Percentiles rank a stretch among this genome's conserved stretches.
phyloP scores from a whole-genome alignment of 2,113 vertebrate genomes.

The Pampusana beccarii region DNA sequence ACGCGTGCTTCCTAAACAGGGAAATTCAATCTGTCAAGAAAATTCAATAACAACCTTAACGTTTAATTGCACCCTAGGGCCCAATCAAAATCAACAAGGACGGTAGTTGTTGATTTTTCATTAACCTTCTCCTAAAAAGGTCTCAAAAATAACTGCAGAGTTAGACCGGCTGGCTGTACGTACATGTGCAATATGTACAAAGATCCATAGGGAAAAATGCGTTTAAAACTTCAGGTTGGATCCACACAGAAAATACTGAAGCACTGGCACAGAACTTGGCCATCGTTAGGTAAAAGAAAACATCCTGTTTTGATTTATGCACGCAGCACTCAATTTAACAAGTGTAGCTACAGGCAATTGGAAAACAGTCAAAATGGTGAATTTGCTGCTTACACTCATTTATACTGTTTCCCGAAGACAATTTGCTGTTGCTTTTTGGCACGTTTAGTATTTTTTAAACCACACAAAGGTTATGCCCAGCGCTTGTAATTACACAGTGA shows the following conservation, averaged over 20 bases:
- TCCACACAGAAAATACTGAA: neutral
- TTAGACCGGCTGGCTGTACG: neutral
- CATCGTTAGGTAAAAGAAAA: slow-evolving; percentile 11
- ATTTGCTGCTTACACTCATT: slow-evolving; percentile 36
- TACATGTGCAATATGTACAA: accelerated
- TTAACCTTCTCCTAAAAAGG: slow-evolving; percentile 22
- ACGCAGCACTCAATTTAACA: slow-evolving; percentile 54
- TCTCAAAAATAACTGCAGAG: neutral
- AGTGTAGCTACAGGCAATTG: slow-evolving; percentile 64
- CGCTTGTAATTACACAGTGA: neutral
- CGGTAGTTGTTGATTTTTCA: neutral
- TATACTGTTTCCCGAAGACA: slow-evolving; percentile 37
- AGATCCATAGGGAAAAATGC: neutral
- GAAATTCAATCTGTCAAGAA: slow-evolving; percentile 52
- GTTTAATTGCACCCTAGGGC: slow-evolving; percentile 38
- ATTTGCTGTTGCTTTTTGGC: slow-evolving; percentile 45
- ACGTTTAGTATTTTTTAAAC: neutral
- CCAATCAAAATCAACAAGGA: slow-evolving; percentile 10
- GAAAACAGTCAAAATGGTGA: slow-evolving; percentile 65
- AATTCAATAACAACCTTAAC: slow-evolving; percentile 40
- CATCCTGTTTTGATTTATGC: slow-evolving; percentile 61
- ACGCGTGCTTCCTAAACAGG: neutral
- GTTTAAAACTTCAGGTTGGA: neutral
- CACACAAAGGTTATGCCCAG: neutral
- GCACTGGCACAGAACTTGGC: neutral